Conservation (phyloP, 2,113 vertebrate genomes). For the Salvelinus namaycush region DNA sequence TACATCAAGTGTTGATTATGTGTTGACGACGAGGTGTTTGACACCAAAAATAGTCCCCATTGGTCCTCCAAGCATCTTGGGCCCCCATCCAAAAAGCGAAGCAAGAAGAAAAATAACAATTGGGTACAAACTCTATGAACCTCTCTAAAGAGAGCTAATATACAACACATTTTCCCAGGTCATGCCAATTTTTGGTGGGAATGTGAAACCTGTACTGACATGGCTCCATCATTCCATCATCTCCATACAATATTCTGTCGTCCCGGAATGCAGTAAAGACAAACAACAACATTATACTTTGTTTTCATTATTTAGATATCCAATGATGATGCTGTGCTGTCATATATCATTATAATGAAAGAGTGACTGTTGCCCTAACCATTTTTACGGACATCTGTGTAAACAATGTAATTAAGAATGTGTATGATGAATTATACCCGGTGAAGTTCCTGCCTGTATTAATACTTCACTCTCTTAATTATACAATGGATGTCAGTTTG, state of each 20-base stretch:
- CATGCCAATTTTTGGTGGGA: no score
- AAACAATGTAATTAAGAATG: constrained; percentile 76
- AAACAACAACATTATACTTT: constrained; percentile 26
- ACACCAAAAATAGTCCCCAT: constrained; percentile 21
- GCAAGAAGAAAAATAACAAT: background rate
- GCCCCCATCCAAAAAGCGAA: background rate
- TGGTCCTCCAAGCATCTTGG: constrained; percentile 8
- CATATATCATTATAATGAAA: constrained; percentile 32
- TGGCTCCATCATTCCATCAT: background rate
- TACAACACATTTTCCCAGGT: no score
- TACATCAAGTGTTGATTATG: constrained; percentile 17
- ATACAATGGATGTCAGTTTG: constrained; percentile 64
- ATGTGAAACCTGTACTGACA: no score
- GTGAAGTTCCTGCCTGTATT: constrained; percentile 68
- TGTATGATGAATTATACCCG: constrained; percentile 74
- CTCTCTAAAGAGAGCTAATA: background rate
- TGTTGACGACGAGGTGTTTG: constrained; percentile 45
- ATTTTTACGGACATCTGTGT: constrained; percentile 71
- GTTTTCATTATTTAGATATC: constrained; percentile 45
- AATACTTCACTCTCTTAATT: constrained; percentile 76
- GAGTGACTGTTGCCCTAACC: constrained; percentile 53
- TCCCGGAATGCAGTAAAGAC: background rate
- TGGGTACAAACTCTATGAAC: background rate
- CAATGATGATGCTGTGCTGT: background rate
- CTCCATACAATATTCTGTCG: background rate